These are phyloP conservation scores for Hoplodrina ambigua DNA, from an alignment of 2,888 invertebrate genomes.

Conservation along the genomic window DNA sequence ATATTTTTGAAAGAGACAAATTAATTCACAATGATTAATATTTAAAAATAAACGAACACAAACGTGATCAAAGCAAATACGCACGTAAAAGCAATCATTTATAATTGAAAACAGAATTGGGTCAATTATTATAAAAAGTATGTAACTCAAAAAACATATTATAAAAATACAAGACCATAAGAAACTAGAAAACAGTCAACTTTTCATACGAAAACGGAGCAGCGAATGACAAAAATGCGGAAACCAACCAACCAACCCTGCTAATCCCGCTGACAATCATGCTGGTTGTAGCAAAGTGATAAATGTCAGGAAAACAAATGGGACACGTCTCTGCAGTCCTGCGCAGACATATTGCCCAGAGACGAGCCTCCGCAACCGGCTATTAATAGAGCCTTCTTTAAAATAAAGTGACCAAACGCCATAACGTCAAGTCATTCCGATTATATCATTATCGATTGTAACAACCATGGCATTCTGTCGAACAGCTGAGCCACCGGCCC, in stretches of 20 bases:
- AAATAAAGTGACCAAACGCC: slow-evolving; percentile 40
- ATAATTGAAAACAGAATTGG: not conserved
- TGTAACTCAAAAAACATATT: not conserved
- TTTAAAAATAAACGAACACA: not conserved
- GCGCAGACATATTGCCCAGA: slow-evolving; percentile 30
- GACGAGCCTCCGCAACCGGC: slow-evolving; percentile 19
- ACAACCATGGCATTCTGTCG: slow-evolving; percentile 77
- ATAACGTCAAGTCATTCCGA: slow-evolving; percentile 73
- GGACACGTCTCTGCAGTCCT: slow-evolving; percentile 38
- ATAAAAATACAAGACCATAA: not conserved
- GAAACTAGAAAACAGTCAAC: not conserved
- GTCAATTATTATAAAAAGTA: not conserved
- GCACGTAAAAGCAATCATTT: slow-evolving; percentile 9
- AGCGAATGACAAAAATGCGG: slow-evolving; percentile 14
- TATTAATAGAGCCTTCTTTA: slow-evolving; percentile 48
- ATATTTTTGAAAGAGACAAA: not conserved
- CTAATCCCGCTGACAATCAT: slow-evolving; percentile 43
- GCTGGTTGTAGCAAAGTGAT: slow-evolving; percentile 47
- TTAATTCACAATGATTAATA: not conserved
- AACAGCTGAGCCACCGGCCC: slow-evolving; percentile 85
- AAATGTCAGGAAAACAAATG: slow-evolving; percentile 55
- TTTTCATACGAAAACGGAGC: not conserved
- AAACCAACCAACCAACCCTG: slow-evolving; percentile 21
- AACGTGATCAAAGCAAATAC: slow-evolving; percentile 4
- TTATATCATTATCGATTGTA: slow-evolving; percentile 85